phyloP scores from a whole-genome alignment of 2,888 invertebrate species.

The Drosophila kambysellisi region DNA sequence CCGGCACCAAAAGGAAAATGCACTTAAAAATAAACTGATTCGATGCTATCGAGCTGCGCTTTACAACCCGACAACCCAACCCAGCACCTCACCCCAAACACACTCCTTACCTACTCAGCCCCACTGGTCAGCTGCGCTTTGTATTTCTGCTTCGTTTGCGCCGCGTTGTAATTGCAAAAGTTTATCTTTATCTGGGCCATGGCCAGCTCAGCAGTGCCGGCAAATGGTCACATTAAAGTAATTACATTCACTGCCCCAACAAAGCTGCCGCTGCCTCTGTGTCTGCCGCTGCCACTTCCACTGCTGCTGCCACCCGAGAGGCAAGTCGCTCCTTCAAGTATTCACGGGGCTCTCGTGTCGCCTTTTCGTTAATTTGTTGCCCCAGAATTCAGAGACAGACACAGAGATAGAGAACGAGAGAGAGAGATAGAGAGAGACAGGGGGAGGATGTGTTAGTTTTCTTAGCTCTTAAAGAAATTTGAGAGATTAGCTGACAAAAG shows the following conservation, averaged over 20 bases:
- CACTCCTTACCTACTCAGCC: background rate
- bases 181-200: constrained; percentile 76
- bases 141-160: constrained; percentile 71
- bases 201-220: constrained; percentile 54
- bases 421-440: background rate
- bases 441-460: background rate
- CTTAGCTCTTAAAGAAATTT: constrained; percentile 21
- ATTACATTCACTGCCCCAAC: constrained; percentile 53
- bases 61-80: constrained; percentile 9
- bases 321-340: constrained; percentile 12
- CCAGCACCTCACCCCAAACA: background rate
- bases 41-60: constrained; percentile 70
- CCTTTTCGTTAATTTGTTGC: constrained; percentile 22
- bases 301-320: constrained; percentile 3
- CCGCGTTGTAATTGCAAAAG: constrained; percentile 79
- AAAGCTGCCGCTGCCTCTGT: constrained; percentile 15
- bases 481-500: constrained; percentile 26
- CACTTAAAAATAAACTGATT: constrained; percentile 73
- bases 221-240: constrained; percentile 70
- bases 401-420: background rate
- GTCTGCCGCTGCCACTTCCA: constrained; percentile 3
- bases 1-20: constrained; percentile 55
- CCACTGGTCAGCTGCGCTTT: constrained; percentile 38
- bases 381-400: background rate
- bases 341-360: constrained; percentile 11